These are phyloP conservation scores for Serranus cabrilla DNA, from an alignment of 2,797 vertebrate species.

Conservation along the genomic window DNA sequence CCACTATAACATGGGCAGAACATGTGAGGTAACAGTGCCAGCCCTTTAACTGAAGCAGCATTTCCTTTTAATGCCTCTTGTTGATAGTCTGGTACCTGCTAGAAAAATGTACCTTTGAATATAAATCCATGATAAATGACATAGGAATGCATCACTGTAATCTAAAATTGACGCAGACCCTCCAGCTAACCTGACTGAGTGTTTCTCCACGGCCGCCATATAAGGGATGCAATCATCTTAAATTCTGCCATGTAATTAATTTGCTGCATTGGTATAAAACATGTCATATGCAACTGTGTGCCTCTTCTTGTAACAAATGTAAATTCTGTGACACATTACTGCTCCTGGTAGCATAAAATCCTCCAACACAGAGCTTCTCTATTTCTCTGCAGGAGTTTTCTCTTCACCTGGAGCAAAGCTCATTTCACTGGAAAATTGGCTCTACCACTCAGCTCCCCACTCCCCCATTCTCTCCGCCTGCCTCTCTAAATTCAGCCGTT, in stretches of 20 bases:
- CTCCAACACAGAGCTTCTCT: constrained; percentile 61
- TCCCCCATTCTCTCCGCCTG: constrained; percentile 72
- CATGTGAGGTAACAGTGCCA: too few relatives aligned
- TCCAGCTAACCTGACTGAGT: constrained; percentile 21
- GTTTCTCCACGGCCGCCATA: constrained; percentile 12
- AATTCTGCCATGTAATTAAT: constrained; percentile 37
- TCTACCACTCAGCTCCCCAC: constrained; percentile 66
- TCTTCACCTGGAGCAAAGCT: constrained; percentile 82
- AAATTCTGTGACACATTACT: constrained; percentile 64
- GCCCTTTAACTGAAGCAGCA: too few relatives aligned
- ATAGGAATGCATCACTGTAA: not conserved
- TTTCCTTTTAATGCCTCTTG: too few relatives aligned
- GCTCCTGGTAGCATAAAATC: constrained; percentile 62
- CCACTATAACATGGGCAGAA: too few relatives aligned
- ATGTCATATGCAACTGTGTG: constrained; percentile 26
- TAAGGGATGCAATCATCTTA: constrained; percentile 11
- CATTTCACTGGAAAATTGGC: constrained; percentile 86
- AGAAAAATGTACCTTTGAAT: constrained; percentile 10
- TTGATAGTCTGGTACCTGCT: too few relatives aligned
- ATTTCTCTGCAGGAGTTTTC: constrained; percentile 74
- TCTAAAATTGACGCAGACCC: constrained; percentile 8
- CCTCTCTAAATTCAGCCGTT: constrained; percentile 77
- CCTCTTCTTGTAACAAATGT: constrained; percentile 36
- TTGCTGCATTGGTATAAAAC: constrained; percentile 33
- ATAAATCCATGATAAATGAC: not conserved